Evolutionary conservation across 2,113 vertebrate genomes (phyloP).

Genomic region (Upupa epops): DNA sequence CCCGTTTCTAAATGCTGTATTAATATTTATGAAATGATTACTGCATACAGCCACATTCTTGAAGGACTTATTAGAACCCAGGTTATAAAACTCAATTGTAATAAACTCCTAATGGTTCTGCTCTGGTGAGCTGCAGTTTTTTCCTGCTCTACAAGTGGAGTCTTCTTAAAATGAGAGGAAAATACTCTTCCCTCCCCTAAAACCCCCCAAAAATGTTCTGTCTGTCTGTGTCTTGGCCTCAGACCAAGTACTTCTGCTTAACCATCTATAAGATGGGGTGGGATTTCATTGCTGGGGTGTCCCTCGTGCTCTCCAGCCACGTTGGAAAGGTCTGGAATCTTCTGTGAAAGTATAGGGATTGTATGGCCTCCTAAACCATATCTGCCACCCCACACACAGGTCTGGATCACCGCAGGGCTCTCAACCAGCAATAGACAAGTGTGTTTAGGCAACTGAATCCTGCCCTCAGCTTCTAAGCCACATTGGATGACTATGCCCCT

Average conservation of each 20-base stretch:
- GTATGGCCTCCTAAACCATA: not conserved
- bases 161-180: not conserved
- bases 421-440: not conserved
- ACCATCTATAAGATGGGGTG: accelerated
- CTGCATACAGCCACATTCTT: conserved; percentile 70
- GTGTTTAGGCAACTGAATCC: not conserved
- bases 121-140: conserved; percentile 9
- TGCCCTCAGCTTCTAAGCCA: not conserved
- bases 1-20: conserved; percentile 67
- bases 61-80: conserved; percentile 60
- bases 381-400: not conserved
- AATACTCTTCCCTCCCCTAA: not conserved
- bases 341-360: not conserved
- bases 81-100: conserved; percentile 45
- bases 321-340: not conserved
- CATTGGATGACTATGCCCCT: not conserved
- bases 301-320: not conserved
- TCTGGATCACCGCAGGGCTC: not conserved
- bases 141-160: not conserved
- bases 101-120: conserved; percentile 65
- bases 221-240: not conserved
- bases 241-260: not conserved
- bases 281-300: not conserved
- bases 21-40: conserved; percentile 76
- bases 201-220: not conserved